These are phyloP conservation scores for Stigmatopora argus DNA, from an alignment of 2,113 vertebrate genomes.

Conservation along the genomic window DNA sequence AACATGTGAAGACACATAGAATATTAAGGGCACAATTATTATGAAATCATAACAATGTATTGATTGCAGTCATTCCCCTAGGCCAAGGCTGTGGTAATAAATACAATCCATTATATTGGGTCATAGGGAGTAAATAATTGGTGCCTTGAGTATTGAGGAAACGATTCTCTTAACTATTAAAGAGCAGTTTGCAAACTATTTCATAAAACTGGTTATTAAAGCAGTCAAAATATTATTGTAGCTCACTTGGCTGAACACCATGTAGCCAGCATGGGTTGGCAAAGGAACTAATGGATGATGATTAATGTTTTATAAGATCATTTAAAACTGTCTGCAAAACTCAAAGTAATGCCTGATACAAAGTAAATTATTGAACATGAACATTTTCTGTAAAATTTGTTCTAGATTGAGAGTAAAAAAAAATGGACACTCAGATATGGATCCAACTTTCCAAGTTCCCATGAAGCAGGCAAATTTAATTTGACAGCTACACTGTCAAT, in stretches of 20 bases:
- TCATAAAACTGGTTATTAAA: not conserved
- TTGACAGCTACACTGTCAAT: constrained; percentile 11
- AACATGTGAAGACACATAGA: no score
- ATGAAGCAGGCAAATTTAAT: constrained; percentile 9
- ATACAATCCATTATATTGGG: no score
- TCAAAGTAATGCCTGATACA: constrained; percentile 9
- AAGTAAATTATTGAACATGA: not conserved
- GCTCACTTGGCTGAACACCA: not conserved
- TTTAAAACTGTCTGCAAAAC: not conserved
- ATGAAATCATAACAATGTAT: no score
- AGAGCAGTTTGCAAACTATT: not conserved
- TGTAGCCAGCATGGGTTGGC: not conserved
- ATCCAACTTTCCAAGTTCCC: constrained; percentile 33
- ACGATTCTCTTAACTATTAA: not conserved
- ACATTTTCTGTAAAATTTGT: constrained; percentile 19
- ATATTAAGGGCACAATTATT: no score
- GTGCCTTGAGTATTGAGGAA: not conserved
- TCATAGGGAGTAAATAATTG: not conserved
- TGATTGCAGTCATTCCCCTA: no score
- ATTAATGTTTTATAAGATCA: not conserved
- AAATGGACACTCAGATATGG: constrained; percentile 14
- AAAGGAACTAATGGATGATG: not conserved
- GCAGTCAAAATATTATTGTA: not conserved
- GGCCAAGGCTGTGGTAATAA: no score
- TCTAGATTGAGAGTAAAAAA: constrained; percentile 11